Conservation (phyloP, 2,797 vertebrate species). For the Strix occidentalis region DNA sequence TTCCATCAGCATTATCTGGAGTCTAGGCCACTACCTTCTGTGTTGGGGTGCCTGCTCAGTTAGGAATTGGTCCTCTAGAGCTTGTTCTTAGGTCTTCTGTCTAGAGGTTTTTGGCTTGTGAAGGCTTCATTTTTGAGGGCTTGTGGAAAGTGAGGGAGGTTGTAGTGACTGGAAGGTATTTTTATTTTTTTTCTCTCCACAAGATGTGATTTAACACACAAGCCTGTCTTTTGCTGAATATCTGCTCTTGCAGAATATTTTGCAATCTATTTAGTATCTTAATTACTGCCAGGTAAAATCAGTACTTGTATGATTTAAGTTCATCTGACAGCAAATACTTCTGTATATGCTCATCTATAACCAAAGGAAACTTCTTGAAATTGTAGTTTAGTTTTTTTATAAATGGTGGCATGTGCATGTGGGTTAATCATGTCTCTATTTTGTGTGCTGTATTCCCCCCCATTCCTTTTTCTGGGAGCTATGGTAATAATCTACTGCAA, state of each 20-base stretch:
- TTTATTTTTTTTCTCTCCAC: neutral
- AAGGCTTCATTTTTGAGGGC: neutral
- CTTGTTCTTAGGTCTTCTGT: neutral
- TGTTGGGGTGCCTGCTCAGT: neutral
- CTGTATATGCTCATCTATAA: neutral
- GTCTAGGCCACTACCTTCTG: neutral
- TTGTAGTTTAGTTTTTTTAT: neutral
- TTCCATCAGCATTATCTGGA: neutral
- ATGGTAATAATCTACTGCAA: neutral
- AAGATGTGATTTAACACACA: neutral
- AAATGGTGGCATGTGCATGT: fast-evolving
- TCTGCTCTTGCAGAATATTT: neutral
- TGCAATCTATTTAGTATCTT: neutral
- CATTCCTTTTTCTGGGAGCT: neutral
- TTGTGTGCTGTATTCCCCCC: neutral
- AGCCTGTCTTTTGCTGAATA: neutral
- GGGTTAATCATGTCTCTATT: neutral
- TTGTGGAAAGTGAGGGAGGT: neutral
- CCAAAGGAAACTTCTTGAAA: neutral
- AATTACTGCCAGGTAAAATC: neutral
- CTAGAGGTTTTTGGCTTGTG: neutral
- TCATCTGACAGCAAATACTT: neutral
- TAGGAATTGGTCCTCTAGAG: neutral
- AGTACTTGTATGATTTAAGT: neutral
- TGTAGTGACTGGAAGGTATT: neutral